Conservation (phyloP, 2,113 vertebrate genomes). For the Pteropus alecto region DNA sequence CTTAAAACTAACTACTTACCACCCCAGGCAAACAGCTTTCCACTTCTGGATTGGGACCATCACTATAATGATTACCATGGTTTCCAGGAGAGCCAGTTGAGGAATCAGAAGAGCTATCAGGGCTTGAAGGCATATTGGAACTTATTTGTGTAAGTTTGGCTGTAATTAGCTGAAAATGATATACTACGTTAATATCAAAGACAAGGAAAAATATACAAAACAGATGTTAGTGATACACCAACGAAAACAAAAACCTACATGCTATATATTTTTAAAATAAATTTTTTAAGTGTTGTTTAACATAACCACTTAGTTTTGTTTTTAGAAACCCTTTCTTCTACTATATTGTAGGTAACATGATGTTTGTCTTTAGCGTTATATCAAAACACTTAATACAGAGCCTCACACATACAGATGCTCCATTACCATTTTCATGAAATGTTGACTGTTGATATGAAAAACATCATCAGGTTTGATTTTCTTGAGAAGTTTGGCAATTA, state of each 20-base stretch:
- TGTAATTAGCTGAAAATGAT: constrained; percentile 92
- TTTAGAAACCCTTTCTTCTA: constrained; percentile 35
- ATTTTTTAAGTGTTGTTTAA: not conserved
- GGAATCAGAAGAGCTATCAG: constrained; percentile 98
- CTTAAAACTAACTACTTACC: constrained; percentile 84
- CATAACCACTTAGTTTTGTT: not conserved
- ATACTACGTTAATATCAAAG: constrained; percentile 34
- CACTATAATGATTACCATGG: constrained; percentile 98
- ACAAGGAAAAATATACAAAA: constrained; percentile 32
- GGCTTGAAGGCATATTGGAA: constrained; percentile 99
- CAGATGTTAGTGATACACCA: not conserved
- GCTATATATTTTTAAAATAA: not conserved
- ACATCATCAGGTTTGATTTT: not conserved
- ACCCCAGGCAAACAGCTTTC: constrained; percentile 99
- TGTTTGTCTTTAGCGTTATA: not conserved
- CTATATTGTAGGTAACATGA: not conserved
- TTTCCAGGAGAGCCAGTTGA: constrained; percentile 99
- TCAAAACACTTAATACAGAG: not conserved
- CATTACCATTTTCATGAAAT: not conserved
- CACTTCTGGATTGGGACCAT: constrained; percentile 98
- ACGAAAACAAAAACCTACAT: not conserved
- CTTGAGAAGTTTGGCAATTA: not conserved
- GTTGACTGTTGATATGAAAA: not conserved
- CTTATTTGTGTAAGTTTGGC: constrained; percentile 99
- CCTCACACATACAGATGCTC: not conserved